Evolutionary conservation across 2,797 vertebrate species (phyloP).

Genomic region (Cuniculus paca): DNA sequence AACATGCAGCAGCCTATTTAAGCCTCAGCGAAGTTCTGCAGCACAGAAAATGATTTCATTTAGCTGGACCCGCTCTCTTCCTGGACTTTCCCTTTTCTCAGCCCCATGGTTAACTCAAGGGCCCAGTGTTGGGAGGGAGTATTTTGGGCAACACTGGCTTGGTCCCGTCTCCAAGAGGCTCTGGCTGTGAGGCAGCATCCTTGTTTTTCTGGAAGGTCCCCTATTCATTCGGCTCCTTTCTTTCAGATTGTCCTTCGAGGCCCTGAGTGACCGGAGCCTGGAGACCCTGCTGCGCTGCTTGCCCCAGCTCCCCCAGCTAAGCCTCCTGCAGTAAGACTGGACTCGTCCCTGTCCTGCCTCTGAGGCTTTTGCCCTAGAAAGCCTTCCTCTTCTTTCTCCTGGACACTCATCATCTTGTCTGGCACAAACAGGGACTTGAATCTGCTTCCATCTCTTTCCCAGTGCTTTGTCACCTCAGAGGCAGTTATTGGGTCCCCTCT

Average conservation of each 20-base stretch:
- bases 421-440: background rate
- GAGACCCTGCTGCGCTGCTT: slow-evolving; percentile 88
- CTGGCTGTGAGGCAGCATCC: background rate
- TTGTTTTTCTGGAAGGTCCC: background rate
- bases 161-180: background rate
- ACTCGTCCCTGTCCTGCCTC: accelerated
- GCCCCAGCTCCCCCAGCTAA: slow-evolving; percentile 87
- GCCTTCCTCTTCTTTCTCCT: background rate
- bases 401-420: background rate
- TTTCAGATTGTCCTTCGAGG: slow-evolving; percentile 87
- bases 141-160: too few relatives aligned
- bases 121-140: background rate
- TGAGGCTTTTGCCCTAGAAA: background rate
- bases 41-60: background rate
- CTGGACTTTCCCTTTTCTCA: background rate
- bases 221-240: background rate
- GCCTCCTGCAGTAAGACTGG: slow-evolving; percentile 90
- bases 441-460: background rate
- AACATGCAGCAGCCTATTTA: background rate
- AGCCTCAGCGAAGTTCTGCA: background rate
- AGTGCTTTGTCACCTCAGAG: background rate
- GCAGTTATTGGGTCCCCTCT: background rate
- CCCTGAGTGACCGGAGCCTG: slow-evolving; percentile 87
- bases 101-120: background rate
- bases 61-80: background rate